Evolutionary conservation across 2,113 vertebrate species (phyloP), one percentile per base, ranked within the genome.

Genomic region (Gnathonemus longibarbis): DNA sequence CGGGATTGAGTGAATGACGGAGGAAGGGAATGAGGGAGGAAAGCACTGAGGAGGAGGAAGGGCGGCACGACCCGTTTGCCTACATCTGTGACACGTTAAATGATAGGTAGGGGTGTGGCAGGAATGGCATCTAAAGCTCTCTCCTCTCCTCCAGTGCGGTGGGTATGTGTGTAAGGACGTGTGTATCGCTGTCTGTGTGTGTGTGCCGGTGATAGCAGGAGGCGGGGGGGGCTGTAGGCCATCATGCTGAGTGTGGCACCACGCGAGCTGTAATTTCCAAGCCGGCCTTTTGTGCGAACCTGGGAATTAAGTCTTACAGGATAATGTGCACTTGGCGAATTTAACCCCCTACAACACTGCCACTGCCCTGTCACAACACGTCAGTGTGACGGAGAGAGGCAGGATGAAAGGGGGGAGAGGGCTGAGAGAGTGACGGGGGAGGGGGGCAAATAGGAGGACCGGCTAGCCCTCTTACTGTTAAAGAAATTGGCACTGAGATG

Each of bases 281-380:
- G 93, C 93, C 94, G 94, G 94, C 95, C 95, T 95, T 93, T 94
- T 94, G 94, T 95, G 95, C 92, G 94, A 95, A 96, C 94, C 95
- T 95, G 93, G 93, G 94, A 95, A 96, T 96, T 96, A 96, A 95
- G 93, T 93, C 94, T 96, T 95, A 96, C 95, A 96, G 95, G 95
- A 96, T 96, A 96, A 96, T 96, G 91, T 95, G 95, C 94, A 96
- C 94, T 96, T 96, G 94, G 94, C 5, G 92, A 94, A 91, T 92
- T 93, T 94, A 95, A 95, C 94, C 93, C 95, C 92, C 95, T 93
- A 95, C 95, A 96, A 96, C 95, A 96, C 93, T 92, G 94, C 93
- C 94, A 91, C 92, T 92, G 91, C 87, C 90, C 95, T 96, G 96
- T 96, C 96, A 96, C 94, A 96, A 96, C 96, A 96, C 94, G 93